These are phyloP conservation scores for Lophius piscatorius DNA, from an alignment of 2,113 vertebrate genomes.

Conservation along the genomic window DNA sequence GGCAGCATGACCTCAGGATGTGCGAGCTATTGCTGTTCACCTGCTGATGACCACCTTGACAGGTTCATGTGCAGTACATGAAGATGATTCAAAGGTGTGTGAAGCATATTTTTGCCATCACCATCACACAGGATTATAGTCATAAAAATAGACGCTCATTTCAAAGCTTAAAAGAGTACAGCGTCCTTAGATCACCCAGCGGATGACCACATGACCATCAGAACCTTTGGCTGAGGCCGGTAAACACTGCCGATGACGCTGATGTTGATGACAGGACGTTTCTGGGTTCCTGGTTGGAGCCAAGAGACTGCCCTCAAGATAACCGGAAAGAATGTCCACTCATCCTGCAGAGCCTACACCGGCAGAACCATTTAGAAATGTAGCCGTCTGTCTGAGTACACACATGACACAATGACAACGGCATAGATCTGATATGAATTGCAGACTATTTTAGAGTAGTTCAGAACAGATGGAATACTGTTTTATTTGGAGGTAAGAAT, in stretches of 20 bases:
- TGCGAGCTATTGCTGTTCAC: too few relatives aligned
- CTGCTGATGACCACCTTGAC: too few relatives aligned
- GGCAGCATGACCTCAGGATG: too few relatives aligned
- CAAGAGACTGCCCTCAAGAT: constrained; percentile 30
- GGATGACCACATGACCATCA: neutral
- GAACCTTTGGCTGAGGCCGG: constrained; percentile 11
- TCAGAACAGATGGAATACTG: too few relatives aligned
- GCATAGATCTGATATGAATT: neutral
- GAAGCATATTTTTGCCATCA: too few relatives aligned
- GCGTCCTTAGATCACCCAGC: constrained; percentile 7
- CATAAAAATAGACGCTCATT: neutral
- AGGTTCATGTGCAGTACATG: too few relatives aligned
- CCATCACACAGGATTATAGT: neutral
- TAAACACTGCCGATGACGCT: constrained; percentile 38
- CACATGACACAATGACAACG: too few relatives aligned
- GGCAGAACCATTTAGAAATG: too few relatives aligned
- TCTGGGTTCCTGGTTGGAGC: constrained; percentile 40
- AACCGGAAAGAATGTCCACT: constrained; percentile 16
- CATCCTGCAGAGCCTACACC: neutral
- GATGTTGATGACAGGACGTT: constrained; percentile 16
- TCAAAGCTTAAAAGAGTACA: neutral
- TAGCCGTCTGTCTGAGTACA: too few relatives aligned
- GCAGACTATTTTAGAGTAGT: neutral
- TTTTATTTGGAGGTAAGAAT: too few relatives aligned
- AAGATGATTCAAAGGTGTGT: too few relatives aligned